phyloP scores from a whole-genome alignment of 1,140 invertebrate species.

The Helicoverpa armigera region DNA sequence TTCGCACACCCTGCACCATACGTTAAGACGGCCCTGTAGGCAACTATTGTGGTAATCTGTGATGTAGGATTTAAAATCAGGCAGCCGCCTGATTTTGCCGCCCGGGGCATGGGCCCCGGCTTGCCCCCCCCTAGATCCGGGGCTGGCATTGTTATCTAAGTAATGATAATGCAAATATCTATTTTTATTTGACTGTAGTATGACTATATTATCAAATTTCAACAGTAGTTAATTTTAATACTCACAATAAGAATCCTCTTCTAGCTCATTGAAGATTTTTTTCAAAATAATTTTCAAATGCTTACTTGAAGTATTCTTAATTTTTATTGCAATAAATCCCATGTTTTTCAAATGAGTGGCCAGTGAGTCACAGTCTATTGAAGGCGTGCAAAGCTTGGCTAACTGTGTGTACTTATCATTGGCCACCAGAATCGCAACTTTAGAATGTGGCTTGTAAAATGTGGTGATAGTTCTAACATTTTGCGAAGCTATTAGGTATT shows the following conservation, averaged over 20 bases:
- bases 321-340: slow-evolving; percentile 75
- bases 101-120: too few species aligned
- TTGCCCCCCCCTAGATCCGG: too few species aligned
- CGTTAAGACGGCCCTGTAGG: too few species aligned
- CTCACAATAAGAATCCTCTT: slow-evolving; percentile 83
- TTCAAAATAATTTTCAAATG: slow-evolving; percentile 69
- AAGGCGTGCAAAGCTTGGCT: slow-evolving; percentile 77
- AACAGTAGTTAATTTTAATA: slow-evolving; percentile 33
- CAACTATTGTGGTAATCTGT: too few species aligned
- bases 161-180: too few species aligned
- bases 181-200: too few species aligned
- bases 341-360: slow-evolving; percentile 70
- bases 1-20: too few species aligned
- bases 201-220: too few species aligned
- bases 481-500: slow-evolving; percentile 57
- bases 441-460: slow-evolving; percentile 71
- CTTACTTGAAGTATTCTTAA: slow-evolving; percentile 72
- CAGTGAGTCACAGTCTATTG: slow-evolving; percentile 79
- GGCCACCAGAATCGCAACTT: slow-evolving; percentile 79
- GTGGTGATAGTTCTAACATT: slow-evolving; percentile 63
- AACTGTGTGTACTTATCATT: slow-evolving; percentile 79
- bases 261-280: slow-evolving; percentile 66
- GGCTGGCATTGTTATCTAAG: too few species aligned
- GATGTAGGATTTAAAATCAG: too few species aligned
- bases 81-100: too few species aligned